Evolutionary conservation across 2,888 invertebrate species (phyloP), one percentile per base, ranked within the genome.

Genomic region (Idaea straminata): DNA sequence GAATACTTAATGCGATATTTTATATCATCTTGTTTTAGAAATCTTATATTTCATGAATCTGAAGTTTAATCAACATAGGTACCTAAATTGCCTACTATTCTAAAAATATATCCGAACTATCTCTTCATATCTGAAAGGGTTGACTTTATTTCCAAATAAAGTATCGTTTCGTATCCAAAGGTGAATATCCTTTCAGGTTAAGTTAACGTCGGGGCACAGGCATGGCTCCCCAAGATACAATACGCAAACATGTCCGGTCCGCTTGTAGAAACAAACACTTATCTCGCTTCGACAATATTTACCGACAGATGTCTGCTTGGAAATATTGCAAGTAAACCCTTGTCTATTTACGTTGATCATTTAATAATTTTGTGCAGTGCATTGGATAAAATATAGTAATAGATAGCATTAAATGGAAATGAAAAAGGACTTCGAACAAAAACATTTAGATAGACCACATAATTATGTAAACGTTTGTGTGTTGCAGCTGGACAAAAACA

Each of bases 341-440:
- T 7, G 36, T 36, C 36, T 5, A 47, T 7, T 64, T 67, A 69
- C 66, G 25, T 25, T 25, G 25, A 25, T 25, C 25, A 25, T 25
- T 25, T 25, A 25, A 25, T 25, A 25, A 25, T 25, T 25, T 25
- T 25, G 25, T 25, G 3, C 25, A 25, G 25, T 25, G 25, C 25
- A 25, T 25, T 25, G 25, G 25, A 25, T 25, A 25, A 25, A 25
- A 25, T 25, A 25, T 3, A 25, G 25, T 25, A 25, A 25, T 25
- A 25, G 25, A 25, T 25, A 25, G 25, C 25, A 25, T 25, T 25
- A 25, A 25, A 25, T 25, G 25, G 2, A 25, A 25, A 25, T 25
- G 3, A 25, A 25, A 25, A 25, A 25, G 3, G 25, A 25, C 1
- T 25, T 25, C 25, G 25, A 25, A 25, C 25, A 25, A 25, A 1